Percentiles rank a stretch among this genome's conserved stretches.
Conservation (phyloP, 2,113 vertebrate species). For the Sphaerodactylus townsendi region DNA sequence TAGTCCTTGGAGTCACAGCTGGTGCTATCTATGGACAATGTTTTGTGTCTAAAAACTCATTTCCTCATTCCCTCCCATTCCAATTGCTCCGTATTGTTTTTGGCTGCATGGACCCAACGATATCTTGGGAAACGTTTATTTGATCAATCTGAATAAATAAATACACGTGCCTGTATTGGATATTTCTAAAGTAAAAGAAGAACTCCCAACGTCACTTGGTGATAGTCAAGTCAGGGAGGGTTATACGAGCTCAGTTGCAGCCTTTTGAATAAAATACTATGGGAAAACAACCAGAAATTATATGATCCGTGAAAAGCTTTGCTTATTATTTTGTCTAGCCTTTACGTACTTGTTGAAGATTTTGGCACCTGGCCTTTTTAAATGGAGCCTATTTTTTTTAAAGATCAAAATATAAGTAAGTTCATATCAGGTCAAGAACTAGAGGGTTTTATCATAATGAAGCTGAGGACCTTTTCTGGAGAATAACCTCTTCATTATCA, state of each 20-base stretch:
- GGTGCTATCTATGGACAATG: too few relatives aligned
- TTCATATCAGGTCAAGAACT: conserved; percentile 7
- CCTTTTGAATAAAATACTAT: conserved; percentile 1
- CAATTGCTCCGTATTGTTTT: neutral
- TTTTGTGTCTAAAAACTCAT: neutral
- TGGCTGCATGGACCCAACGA: neutral
- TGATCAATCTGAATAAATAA: neutral
- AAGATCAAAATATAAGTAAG: conserved; percentile 2
- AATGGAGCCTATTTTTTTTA: neutral
- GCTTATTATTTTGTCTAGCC: conserved; percentile 14
- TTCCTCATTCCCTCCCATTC: neutral
- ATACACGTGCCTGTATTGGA: neutral
- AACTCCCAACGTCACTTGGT: neutral
- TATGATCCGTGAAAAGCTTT: neutral
- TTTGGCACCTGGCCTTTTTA: neutral
- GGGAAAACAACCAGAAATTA: neutral
- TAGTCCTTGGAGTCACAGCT: neutral
- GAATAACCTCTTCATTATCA: neutral
- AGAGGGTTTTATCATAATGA: neutral
- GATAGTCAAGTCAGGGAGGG: neutral
- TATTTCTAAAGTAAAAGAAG: neutral
- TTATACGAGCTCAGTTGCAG: neutral
- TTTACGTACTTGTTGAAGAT: neutral
- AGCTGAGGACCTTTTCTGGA: neutral
- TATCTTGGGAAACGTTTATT: neutral